Conservation (phyloP, 2,888 invertebrate species). For the Melitaea athalia region DNA sequence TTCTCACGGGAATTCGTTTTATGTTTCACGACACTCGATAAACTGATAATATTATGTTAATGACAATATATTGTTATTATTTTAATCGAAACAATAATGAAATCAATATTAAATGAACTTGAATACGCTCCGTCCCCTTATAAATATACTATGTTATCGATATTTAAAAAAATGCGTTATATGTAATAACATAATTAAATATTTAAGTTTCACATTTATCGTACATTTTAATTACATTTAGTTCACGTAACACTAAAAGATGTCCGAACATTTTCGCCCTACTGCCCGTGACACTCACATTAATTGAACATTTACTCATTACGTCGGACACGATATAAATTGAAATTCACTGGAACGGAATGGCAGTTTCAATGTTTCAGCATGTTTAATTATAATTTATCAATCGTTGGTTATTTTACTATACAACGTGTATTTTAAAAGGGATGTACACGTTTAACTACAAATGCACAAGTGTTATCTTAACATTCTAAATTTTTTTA, state of each 20-base stretch:
- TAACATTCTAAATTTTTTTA: neutral
- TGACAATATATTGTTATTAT: neutral
- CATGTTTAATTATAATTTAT: neutral
- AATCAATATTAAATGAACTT: too few species aligned
- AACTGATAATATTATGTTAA: neutral
- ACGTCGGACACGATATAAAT: constrained; percentile 12
- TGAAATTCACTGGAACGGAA: constrained; percentile 11
- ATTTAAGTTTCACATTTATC: neutral
- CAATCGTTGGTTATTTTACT: constrained; percentile 5
- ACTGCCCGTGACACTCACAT: constrained; percentile 18
- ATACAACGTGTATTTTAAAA: neutral
- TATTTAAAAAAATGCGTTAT: too few species aligned
- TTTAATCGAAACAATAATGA: too few species aligned
- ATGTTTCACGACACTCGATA: neutral
- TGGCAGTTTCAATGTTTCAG: neutral
- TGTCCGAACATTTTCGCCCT: constrained; percentile 13
- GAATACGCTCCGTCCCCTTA: too few species aligned
- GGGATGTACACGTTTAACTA: neutral
- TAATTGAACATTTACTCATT: constrained; percentile 20
- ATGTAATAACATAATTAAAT: too few species aligned
- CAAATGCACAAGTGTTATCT: neutral
- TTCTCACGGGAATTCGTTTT: neutral
- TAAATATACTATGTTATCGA: too few species aligned
- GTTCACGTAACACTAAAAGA: neutral
- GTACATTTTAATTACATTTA: neutral